Percentiles rank a stretch among this genome's conserved stretches.
Conservation (phyloP, 2,797 vertebrate species). For the Cygnus olor region DNA sequence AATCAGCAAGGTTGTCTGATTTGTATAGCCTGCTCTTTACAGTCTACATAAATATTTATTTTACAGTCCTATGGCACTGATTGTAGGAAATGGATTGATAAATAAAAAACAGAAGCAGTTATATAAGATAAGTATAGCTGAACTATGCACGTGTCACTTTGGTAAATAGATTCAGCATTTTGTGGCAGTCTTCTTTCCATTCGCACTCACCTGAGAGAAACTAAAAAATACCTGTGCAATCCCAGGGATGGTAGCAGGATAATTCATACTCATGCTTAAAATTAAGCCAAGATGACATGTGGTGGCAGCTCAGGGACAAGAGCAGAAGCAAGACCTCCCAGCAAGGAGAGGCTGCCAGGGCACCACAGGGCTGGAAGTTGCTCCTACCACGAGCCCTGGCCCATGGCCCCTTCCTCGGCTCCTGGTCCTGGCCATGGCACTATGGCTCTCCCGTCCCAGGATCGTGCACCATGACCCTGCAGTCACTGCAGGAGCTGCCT, state of each 20-base stretch:
- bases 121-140: not conserved
- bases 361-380: accelerated
- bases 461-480: not conserved
- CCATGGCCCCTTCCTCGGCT: not conserved
- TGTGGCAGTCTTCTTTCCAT: not conserved
- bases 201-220: not conserved
- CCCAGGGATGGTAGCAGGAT: not conserved
- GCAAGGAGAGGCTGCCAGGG: not conserved
- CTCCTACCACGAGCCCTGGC: not conserved
- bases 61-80: not conserved
- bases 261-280: not conserved
- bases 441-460: not conserved
- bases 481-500: not conserved
- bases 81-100: not conserved
- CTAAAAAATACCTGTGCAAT: not conserved
- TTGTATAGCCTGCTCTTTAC: not conserved
- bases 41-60: not conserved
- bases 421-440: accelerated
- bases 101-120: not conserved
- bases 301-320: not conserved
- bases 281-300: not conserved
- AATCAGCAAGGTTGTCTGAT: not conserved
- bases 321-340: not conserved
- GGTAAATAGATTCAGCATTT: not conserved
- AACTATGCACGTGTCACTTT: not conserved